Base-by-base conservation (phyloP, 30 jellyfish, hydroid and myxozoan genomes). In the Hydra vulgaris region DNA sequence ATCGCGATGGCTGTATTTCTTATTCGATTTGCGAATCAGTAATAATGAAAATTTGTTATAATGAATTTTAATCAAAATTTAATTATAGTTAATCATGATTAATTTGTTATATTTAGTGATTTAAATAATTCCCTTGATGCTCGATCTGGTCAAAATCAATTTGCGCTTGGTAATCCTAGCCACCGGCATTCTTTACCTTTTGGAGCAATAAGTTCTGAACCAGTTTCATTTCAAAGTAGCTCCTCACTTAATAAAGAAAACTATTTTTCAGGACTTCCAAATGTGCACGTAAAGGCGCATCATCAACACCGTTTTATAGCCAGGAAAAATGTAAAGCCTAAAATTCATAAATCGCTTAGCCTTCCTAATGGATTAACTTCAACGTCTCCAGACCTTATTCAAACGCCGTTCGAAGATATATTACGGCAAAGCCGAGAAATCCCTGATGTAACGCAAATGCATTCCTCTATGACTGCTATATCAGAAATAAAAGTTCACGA, bases 251-350 rank as follows among this genome's bases (percentile, higher is more conserved):
- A 5, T 68, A 68, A 23, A 8, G 75, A 68, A 68, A 68, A 68
- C 15, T n/a, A 7, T 68, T 22, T 74, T 24, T 78, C 85, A 22
- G 87, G 87, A 17, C 85, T 80, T 0, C 87, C 87, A 15, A n/a
- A 19, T 17, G 87, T 80, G 0, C 87, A 67, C 53, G 72, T 80
- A 18, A 80, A 80, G 23, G 83, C 83, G 53, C 70, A 80, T 4
- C 80, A 66, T 8, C 87, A 80, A 70, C 87, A 80, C 23, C 87
- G 69, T 66, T 80, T 66, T 70, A 69, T 80, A 15, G 70, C 87
- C 12, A 74, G 87, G 0, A 80, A 80, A 80, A n/a, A 18, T 23
- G 21, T 17, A 21, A 23, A 70, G 20, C 55, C 27, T 0, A 80
- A 80, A 66, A 17, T 22, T 68, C 84, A 70, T 1, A 67, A 70